Base-by-base conservation (phyloP, 2,797 vertebrate species). In the Bufotes viridis region DNA sequence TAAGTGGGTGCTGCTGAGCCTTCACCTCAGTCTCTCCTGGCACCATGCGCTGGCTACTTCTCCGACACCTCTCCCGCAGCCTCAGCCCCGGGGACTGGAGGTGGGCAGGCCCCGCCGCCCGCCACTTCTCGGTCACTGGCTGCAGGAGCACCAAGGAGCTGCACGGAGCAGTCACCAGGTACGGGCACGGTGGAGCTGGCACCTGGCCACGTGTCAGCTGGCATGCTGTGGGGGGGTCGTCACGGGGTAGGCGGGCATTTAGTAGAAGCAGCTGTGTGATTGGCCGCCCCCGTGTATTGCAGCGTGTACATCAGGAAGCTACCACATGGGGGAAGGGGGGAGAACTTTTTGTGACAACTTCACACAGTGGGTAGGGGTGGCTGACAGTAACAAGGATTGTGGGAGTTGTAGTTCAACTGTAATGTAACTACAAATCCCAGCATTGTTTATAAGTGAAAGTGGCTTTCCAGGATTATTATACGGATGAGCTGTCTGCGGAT, bases 131-230 rank as follows among this genome's bases (percentile, higher is more conserved):
- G 1, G 10, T 58, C 22, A 1, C 58, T 5, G 15, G 51, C 3
- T 75, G 70, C 70, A 85, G 74, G 14, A 65, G 74, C 34, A 20
- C n/a, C 1, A 74, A 78, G 20, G 65, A 81, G 13, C 85, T 57
- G 1, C 81, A 20, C 0, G 51, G 34, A 42, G 42, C 82, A 0
- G 75, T 65, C 1, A 26, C 88, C 53, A 72, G 84, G 90, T 90
- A 90, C 6, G 58, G 1, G 10, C 42, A 42, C 42, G 42, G 42
- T 42, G 42, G 42, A 42, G 42, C 2, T 11, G 55, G 55, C 55
- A 57, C 55, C 1, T 57, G 55, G 55, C 55, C 74, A 15, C n/a
- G 75, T 60, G 53, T 57, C 13, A 79, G 24, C 53, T 29, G 78
- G 24, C 75, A 51, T 51, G 8, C 29, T 75, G 70, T 2, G 72